Evolutionary conservation across 1,140 invertebrate species (phyloP).

Genomic region (Chelonus insularis): DNA sequence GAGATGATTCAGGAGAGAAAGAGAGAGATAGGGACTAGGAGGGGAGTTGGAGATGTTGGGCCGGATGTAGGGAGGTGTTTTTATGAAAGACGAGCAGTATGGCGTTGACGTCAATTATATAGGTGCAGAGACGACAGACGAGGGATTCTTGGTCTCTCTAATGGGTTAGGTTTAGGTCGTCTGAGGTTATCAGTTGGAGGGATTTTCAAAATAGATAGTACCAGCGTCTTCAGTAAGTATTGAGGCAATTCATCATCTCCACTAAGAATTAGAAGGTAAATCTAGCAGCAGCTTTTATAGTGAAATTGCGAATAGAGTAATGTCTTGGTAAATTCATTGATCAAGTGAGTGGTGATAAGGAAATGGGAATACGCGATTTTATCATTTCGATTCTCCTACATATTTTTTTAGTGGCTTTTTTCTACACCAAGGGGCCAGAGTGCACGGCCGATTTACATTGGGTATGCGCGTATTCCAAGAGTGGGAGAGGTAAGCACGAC

Average conservation of each 20-base stretch:
- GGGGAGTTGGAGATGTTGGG: slow-evolving; percentile 37
- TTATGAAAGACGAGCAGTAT: slow-evolving; percentile 58
- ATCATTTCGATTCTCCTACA: not conserved
- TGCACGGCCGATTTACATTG: slow-evolving; percentile 23
- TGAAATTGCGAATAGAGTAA: not conserved
- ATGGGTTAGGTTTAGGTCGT: slow-evolving; percentile 54
- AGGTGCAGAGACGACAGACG: slow-evolving; percentile 45
- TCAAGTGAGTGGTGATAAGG: not conserved
- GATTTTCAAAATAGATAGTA: slow-evolving; percentile 53
- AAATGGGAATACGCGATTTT: not conserved
- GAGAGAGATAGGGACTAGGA: not conserved
- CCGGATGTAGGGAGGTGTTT: slow-evolving; percentile 58
- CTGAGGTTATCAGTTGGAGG: slow-evolving; percentile 53
- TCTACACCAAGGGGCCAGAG: slow-evolving; percentile 12
- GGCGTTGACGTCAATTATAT: slow-evolving; percentile 59
- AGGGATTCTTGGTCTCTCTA: slow-evolving; percentile 46
- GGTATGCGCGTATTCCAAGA: slow-evolving; percentile 16
- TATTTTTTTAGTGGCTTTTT: not conserved
- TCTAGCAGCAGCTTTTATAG: not conserved
- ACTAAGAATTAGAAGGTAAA: not conserved
- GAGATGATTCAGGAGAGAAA: slow-evolving; percentile 7
- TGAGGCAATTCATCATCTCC: not conserved
- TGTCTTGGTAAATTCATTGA: not conserved
- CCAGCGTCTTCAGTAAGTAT: slow-evolving; percentile 2
- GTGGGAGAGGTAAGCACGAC: slow-evolving; percentile 31